Conservation (phyloP, 2,797 vertebrate species). For the Lagodon rhomboides region DNA sequence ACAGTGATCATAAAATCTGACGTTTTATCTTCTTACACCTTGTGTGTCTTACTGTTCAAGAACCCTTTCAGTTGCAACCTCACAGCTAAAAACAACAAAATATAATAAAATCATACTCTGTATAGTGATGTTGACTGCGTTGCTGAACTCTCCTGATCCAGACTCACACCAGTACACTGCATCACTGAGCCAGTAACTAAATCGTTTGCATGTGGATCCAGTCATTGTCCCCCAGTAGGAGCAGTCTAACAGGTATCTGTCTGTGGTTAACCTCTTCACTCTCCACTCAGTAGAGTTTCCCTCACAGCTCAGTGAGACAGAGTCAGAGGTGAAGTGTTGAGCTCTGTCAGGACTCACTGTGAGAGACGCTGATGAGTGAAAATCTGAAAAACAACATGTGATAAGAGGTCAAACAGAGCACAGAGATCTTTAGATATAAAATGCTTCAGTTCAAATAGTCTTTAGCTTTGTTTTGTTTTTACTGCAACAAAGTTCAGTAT, state of each 20-base stretch:
- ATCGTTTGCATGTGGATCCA: conserved; percentile 13
- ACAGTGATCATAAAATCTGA: not conserved
- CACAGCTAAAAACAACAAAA: not conserved
- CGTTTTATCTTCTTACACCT: not conserved
- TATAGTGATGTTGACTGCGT: not conserved
- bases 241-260: rapidly evolving
- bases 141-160: conserved; percentile 6
- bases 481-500: not conserved
- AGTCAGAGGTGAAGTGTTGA: conserved; percentile 50
- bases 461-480: too few species aligned
- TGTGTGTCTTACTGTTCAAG: not conserved
- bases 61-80: too few species aligned
- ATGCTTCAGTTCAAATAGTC: too few species aligned
- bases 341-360: conserved; percentile 44
- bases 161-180: conserved; percentile 1
- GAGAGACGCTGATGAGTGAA: not conserved
- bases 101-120: not conserved
- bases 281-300: conserved; percentile 47
- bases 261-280: conserved; percentile 8
- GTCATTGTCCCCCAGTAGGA: not conserved
- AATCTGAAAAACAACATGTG: conserved; percentile 25
- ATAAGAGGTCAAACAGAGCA: not conserved
- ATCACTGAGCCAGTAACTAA: rapidly evolving
- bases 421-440: not conserved
- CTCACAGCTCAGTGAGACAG: conserved; percentile 60